These are phyloP conservation scores for Ailurus styani DNA, from an alignment of 2,113 vertebrate species.

Conservation along the genomic window DNA sequence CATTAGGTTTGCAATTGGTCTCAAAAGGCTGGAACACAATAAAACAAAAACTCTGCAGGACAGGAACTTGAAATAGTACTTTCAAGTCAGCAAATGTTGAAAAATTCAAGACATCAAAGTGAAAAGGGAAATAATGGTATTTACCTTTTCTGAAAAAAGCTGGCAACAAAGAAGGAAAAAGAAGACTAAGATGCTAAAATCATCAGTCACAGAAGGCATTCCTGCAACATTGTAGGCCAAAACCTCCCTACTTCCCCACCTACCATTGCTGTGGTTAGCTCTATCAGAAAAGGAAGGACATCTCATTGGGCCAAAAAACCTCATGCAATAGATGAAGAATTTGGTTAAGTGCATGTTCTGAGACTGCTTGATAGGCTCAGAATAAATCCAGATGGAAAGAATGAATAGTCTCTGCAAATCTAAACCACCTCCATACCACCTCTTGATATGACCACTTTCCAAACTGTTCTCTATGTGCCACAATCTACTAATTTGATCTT, in stretches of 20 bases:
- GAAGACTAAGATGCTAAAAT: conserved; percentile 29
- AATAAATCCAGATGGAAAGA: background rate
- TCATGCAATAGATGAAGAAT: background rate
- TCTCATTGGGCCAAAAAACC: background rate
- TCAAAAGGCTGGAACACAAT: conserved; percentile 39
- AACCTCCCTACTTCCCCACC: background rate
- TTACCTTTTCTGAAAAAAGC: conserved; percentile 46
- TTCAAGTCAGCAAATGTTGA: conserved; percentile 40
- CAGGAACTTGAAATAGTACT: conserved; percentile 49
- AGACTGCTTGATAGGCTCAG: background rate
- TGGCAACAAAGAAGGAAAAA: conserved; percentile 23
- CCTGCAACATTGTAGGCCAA: background rate
- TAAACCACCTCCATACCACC: background rate
- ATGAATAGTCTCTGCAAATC: conserved; percentile 20
- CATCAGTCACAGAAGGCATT: background rate
- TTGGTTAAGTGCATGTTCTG: conserved; percentile 3
- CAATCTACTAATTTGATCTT: background rate
- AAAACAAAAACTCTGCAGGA: conserved; percentile 35
- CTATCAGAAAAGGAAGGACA: background rate
- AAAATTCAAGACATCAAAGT: conserved; percentile 38
- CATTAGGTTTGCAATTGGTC: conserved; percentile 35
- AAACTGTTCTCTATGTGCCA: background rate
- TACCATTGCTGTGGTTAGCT: background rate
- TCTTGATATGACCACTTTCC: background rate
- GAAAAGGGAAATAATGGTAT: conserved; percentile 17